These are phyloP conservation scores for Periphyllus acericola DNA, from an alignment of 2,888 invertebrate species.

Conservation along the genomic window DNA sequence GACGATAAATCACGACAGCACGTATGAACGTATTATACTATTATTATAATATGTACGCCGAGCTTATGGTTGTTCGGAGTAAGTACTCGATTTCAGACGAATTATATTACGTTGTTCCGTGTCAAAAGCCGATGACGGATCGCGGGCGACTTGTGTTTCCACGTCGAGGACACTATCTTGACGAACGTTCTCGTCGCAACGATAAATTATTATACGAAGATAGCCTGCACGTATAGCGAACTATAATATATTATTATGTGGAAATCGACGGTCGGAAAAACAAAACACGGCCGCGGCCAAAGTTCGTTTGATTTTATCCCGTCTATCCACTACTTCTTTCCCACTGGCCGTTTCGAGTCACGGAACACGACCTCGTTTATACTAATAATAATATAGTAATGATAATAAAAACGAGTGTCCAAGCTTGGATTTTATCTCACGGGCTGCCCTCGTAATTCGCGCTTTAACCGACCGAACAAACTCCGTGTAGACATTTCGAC, in stretches of 20 bases:
- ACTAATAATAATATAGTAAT: background rate
- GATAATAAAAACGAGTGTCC: background rate
- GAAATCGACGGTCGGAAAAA: background rate
- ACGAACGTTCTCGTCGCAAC: background rate
- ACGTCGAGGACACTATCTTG: too few species aligned
- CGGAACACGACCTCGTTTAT: background rate
- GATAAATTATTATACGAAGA: background rate
- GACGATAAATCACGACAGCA: background rate
- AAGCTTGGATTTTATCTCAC: constrained; percentile 13
- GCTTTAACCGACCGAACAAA: background rate
- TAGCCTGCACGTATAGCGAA: too few species aligned
- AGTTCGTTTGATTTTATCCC: constrained; percentile 1
- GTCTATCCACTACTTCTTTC: background rate
- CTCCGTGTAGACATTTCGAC: background rate
- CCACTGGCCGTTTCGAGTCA: too few species aligned
- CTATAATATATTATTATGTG: too few species aligned
- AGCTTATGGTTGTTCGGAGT: background rate
- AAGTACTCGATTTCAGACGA: background rate
- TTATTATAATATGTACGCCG: background rate
- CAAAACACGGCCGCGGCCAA: background rate
- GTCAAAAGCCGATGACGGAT: background rate
- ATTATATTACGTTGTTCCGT: background rate
- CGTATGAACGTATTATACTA: background rate
- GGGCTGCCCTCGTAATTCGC: background rate
- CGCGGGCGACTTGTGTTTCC: background rate